Percentiles rank a stretch among this genome's conserved stretches.
These are phyloP conservation scores for Brienomyrus longianalis DNA, from an alignment of 2,113 vertebrate species.

Conservation along the genomic window DNA sequence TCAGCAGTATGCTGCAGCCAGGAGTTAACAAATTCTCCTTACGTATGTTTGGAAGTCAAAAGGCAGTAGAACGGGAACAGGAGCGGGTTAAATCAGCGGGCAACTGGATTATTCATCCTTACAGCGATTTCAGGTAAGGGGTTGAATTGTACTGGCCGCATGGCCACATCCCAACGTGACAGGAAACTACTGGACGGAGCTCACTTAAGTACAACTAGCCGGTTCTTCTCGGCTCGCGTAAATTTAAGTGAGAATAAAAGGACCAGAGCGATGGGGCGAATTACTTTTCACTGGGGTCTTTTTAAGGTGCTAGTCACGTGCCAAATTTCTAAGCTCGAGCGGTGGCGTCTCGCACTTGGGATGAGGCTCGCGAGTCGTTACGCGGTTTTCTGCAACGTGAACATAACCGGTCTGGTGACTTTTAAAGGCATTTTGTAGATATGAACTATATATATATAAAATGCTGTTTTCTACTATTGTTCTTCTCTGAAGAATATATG, in stretches of 20 bases:
- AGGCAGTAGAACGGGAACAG: constrained; percentile 88
- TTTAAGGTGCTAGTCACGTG: not conserved
- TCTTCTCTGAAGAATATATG: not conserved
- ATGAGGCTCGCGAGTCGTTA: not conserved
- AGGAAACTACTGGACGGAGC: not conserved
- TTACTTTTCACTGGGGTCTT: not conserved
- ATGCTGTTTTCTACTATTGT: not conserved
- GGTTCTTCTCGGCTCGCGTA: not conserved
- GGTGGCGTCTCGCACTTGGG: not conserved
- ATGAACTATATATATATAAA: not conserved
- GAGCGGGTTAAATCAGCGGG: constrained; percentile 94
- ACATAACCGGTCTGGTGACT: not conserved
- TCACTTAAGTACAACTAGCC: not conserved
- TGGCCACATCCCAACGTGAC: not conserved
- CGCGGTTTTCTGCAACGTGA: not conserved
- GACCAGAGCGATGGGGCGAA: not conserved
- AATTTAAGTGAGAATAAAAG: not conserved
- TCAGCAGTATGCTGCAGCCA: constrained; percentile 89
- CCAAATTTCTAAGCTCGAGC: not conserved
- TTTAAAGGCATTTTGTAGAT: not conserved
- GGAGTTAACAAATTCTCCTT: constrained; percentile 98
- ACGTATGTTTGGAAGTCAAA: constrained; percentile 96
- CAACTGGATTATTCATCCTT: constrained; percentile 96
- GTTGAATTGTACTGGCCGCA: not conserved
- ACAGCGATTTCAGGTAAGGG: constrained; percentile 88